phyloP scores from a whole-genome alignment of 2,888 invertebrate genomes.

The Pinctada fucata region DNA sequence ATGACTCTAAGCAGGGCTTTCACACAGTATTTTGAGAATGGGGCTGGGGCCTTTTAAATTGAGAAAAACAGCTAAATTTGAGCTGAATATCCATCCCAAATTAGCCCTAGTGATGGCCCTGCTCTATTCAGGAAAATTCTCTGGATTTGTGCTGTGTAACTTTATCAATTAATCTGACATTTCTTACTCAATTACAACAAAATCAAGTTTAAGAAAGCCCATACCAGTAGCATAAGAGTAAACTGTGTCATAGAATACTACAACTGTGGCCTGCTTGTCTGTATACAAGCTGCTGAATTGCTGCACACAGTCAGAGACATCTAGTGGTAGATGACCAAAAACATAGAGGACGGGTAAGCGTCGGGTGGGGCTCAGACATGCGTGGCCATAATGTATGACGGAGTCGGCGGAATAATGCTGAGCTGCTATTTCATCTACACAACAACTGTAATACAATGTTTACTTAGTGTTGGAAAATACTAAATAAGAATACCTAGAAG shows the following conservation, averaged over 20 bases:
- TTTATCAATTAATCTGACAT: too few species aligned
- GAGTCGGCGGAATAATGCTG: conserved; percentile 91
- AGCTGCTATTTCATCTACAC: conserved; percentile 92
- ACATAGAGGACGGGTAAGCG: conserved; percentile 83
- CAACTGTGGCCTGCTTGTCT: conserved; percentile 57
- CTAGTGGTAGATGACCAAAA: conserved; percentile 79
- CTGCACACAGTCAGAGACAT: conserved; percentile 76
- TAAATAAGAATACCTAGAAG: too few species aligned
- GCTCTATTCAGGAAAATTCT: too few species aligned
- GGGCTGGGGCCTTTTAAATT: too few species aligned
- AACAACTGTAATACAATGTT: conserved; percentile 83
- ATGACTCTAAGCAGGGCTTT: too few species aligned
- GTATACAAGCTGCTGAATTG: conserved; percentile 60
- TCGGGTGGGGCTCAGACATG: conserved; percentile 86
- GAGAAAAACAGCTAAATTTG: too few species aligned
- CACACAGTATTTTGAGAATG: too few species aligned
- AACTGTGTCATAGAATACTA: conserved; percentile 77
- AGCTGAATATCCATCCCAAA: too few species aligned
- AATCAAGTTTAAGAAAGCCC: conserved; percentile 4
- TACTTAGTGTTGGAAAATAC: not conserved
- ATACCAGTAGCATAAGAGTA: conserved; percentile 73
- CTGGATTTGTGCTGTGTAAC: too few species aligned
- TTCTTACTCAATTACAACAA: too few species aligned
- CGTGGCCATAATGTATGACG: conserved; percentile 93
- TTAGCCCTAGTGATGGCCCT: too few species aligned